These are phyloP conservation scores for Aspidapion aeneum DNA, from an alignment of 2,888 invertebrate genomes.

Conservation along the genomic window DNA sequence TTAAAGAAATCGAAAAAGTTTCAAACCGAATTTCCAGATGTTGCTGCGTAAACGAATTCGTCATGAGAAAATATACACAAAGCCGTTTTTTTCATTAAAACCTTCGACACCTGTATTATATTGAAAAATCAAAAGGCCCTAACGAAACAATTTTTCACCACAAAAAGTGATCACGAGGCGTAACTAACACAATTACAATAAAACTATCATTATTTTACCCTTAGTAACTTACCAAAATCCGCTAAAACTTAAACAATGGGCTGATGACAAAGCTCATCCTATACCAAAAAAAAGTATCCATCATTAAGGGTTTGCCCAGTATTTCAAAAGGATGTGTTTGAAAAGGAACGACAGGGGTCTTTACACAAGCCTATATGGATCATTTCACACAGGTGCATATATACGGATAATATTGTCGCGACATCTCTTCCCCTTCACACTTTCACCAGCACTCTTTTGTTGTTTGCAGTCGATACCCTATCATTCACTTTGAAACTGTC, in stretches of 20 bases:
- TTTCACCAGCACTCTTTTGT: slow-evolving; percentile 23
- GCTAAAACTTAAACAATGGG: slow-evolving; percentile 26
- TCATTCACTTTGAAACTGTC: neutral
- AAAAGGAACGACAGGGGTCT: slow-evolving; percentile 42
- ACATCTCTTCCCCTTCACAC: slow-evolving; percentile 24
- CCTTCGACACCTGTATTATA: neutral
- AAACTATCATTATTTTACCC: slow-evolving; percentile 27
- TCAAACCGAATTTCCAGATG: neutral
- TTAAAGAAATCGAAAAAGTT: neutral
- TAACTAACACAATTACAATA: slow-evolving; percentile 26
- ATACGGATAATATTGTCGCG: slow-evolving; percentile 27
- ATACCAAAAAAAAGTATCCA: slow-evolving; percentile 26
- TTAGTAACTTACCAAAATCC: slow-evolving; percentile 21
- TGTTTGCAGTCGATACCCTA: slow-evolving; percentile 1
- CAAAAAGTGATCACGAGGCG: slow-evolving; percentile 22
- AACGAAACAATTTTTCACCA: slow-evolving; percentile 22
- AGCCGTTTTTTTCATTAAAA: neutral
- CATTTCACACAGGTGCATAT: slow-evolving; percentile 46
- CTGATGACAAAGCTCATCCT: slow-evolving; percentile 22
- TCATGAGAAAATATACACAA: neutral
- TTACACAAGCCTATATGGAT: slow-evolving; percentile 43
- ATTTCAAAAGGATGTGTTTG: slow-evolving; percentile 28
- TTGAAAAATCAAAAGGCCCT: slow-evolving; percentile 21
- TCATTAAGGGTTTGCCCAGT: slow-evolving; percentile 27
- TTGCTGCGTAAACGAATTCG: neutral